phyloP scores from a whole-genome alignment of 2,113 vertebrate genomes.

The Theropithecus gelada region DNA sequence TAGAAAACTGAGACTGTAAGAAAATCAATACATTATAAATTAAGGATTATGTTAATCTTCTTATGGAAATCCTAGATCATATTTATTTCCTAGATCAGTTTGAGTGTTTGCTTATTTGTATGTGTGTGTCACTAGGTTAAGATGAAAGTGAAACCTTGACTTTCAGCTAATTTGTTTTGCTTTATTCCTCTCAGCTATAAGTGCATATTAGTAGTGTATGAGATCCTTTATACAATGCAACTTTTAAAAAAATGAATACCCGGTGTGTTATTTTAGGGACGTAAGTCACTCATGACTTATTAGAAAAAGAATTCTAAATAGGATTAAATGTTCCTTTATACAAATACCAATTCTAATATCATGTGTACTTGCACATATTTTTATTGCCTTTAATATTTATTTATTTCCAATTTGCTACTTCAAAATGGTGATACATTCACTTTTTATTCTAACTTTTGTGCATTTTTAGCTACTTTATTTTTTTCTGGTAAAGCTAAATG shows the following conservation, averaged over 20 bases:
- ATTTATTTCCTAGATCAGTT: neutral
- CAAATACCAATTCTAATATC: neutral
- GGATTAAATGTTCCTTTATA: neutral
- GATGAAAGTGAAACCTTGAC: neutral
- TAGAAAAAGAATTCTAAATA: neutral
- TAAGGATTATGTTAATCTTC: neutral
- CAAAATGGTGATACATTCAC: neutral
- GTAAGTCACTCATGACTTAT: neutral
- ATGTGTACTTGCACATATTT: neutral
- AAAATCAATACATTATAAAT: neutral
- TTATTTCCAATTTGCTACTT: neutral
- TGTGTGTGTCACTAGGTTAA: neutral
- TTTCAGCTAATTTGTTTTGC: neutral
- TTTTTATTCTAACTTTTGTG: neutral
- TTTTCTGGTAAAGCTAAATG: neutral
- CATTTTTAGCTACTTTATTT: neutral
- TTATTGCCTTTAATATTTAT: slow-evolving; percentile 3
- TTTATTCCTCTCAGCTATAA: neutral
- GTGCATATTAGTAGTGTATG: neutral
- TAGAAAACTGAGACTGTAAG: neutral
- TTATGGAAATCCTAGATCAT: neutral
- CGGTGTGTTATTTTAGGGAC: neutral
- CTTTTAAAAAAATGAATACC: neutral
- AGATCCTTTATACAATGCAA: neutral
- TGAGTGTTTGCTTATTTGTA: neutral